Evolutionary conservation across 2,113 vertebrate genomes (phyloP).

Genomic region (Meriones unguiculatus): DNA sequence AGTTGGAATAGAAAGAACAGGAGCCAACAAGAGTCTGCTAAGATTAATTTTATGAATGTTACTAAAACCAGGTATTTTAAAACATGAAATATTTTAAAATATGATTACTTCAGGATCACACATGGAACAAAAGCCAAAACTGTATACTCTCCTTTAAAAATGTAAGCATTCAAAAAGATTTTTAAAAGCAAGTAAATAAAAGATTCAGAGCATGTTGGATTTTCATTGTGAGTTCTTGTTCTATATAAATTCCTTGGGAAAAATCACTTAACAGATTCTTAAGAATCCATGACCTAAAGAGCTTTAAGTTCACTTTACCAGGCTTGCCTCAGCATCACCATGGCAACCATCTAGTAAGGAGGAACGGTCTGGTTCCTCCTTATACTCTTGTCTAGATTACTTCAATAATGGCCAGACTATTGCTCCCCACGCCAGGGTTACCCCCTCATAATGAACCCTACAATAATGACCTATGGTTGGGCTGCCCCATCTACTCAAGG

Average conservation of each 20-base stretch:
- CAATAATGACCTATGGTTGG: neutral
- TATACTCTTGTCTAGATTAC: neutral
- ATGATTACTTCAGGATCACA: neutral
- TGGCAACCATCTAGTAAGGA: neutral
- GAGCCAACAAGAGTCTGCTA: neutral
- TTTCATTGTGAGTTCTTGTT: neutral
- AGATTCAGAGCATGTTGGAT: neutral
- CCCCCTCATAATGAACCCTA: neutral
- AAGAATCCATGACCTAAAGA: neutral
- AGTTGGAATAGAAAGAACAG: neutral
- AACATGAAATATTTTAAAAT: neutral
- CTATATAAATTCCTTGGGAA: neutral
- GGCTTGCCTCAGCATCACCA: neutral
- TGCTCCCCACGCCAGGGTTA: neutral
- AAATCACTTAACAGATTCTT: neutral
- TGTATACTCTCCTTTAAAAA: neutral
- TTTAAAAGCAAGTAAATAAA: neutral
- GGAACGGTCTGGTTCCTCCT: neutral
- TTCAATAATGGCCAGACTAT: neutral
- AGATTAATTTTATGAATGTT: constrained; percentile 37
- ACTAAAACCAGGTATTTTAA: neutral
- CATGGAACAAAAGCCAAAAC: neutral
- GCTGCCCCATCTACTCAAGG: neutral
- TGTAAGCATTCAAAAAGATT: neutral
- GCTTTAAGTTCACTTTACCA: neutral